Evolutionary conservation across 53 echinoderm and acorn worm genomes (phyloP), one percentile per base, ranked within the genome.

Genomic region (Stichopus horrens): DNA sequence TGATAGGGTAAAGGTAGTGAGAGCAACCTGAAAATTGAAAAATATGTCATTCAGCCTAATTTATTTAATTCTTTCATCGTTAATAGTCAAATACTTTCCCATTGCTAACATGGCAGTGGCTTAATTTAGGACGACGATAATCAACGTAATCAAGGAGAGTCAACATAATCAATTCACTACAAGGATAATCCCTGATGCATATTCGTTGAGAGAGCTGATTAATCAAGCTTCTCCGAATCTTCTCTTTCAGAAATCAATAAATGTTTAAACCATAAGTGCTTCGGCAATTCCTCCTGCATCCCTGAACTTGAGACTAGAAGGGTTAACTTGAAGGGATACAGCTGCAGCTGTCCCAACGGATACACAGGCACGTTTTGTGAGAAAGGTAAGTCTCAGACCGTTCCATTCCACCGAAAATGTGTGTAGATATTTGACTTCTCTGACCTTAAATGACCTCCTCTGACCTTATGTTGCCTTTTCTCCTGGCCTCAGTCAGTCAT

Each of bases 311-410:
- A 10, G 10, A n/a, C 91, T 5, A 68, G 57, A 11, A 65, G 54
- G n/a, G 81, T 51, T 37, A 9, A 9, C 71, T 71, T 18, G 2
- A 71, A 21, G 59, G 84, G 68, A 60, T 91, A 88, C 52, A 88
- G 66, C 74, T 91, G 91, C 54, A 6, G 9, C 9, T 91, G 91
- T 60, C 5, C 9, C 0, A 53, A 9, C 56, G 91, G 91, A 22
- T 91, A 91, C 71, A 53, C 79, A 8, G 91, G 91, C 20, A 6
- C 54, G 9, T 91, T 66, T 68, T 91, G 91, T 81, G 83, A 91
- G 7, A 5, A 76, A 16, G 91, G 91, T 91, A 9, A 88, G 88
- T 21, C 5, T 52, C 7, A 9, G 18, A 8, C 37, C 11, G 54
- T 13, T 23, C 19, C 7, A 68, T 23, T 71, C 23, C 52, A 20